phyloP scores from a whole-genome alignment of 2,797 vertebrate species.

The Psittacula derbiana region DNA sequence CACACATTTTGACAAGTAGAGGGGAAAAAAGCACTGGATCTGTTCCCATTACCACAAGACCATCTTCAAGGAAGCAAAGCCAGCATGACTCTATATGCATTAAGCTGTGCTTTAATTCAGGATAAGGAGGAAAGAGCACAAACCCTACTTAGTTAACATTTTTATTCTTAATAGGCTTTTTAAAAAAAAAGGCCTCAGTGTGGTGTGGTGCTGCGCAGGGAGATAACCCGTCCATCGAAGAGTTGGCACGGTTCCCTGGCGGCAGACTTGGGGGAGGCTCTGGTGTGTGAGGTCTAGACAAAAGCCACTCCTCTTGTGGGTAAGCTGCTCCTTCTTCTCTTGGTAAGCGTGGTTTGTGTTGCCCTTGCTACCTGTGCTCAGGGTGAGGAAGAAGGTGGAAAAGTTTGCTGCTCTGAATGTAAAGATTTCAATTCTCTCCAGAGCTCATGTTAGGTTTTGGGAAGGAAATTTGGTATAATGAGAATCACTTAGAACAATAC shows the following conservation, averaged over 20 bases:
- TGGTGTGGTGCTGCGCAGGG: too few relatives aligned
- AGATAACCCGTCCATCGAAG: too few relatives aligned
- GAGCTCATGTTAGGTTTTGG: not conserved
- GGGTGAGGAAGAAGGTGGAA: not conserved
- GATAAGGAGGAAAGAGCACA: not conserved
- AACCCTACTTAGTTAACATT: not conserved
- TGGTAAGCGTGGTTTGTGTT: rapidly evolving
- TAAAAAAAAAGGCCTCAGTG: not conserved
- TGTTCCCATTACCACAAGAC: not conserved
- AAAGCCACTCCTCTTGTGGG: not conserved
- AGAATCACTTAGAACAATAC: not conserved
- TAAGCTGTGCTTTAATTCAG: not conserved
- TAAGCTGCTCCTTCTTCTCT: not conserved
- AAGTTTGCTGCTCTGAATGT: not conserved
- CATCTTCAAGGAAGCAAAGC: not conserved
- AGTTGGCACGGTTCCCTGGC: not conserved
- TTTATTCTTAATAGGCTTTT: not conserved
- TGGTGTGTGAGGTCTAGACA: rapidly evolving
- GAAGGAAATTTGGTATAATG: not conserved
- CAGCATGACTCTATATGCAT: rapidly evolving
- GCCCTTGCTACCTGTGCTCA: not conserved
- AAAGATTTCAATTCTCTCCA: not conserved
- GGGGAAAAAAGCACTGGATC: not conserved
- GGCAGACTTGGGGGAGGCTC: not conserved
- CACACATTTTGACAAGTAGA: not conserved